Conservation (phyloP, 2,888 invertebrate genomes). For the Dryocosmus kuriphilus region DNA sequence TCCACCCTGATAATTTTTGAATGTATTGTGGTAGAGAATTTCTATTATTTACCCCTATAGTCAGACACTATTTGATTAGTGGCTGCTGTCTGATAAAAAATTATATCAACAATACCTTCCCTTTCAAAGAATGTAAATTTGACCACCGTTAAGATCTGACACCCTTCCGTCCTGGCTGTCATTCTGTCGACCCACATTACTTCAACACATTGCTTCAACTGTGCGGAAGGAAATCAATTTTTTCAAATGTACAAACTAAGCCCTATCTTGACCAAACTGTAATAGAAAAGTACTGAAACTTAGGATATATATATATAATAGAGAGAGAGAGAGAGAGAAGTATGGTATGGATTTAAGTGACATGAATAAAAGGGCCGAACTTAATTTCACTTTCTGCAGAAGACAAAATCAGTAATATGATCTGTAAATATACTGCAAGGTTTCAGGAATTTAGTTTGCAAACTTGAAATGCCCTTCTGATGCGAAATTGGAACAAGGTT, state of each 20-base stretch:
- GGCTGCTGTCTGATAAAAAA: background rate
- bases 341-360: constrained; percentile 1
- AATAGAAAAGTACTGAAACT: background rate
- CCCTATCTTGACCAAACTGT: background rate
- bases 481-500: constrained; percentile 1
- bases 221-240: background rate
- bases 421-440: background rate
- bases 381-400: background rate
- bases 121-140: background rate
- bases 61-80: background rate
- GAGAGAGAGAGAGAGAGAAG: no score
- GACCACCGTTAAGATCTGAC: background rate
- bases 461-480: background rate
- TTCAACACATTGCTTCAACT: background rate
- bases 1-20: no score
- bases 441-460: background rate
- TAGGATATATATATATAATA: background rate
- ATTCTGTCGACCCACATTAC: background rate
- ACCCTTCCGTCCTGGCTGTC: background rate
- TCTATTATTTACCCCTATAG: background rate
- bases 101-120: background rate
- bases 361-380: background rate
- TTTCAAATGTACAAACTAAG: background rate
- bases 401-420: background rate
- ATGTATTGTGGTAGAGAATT: background rate